Percentiles rank a stretch among this genome's conserved stretches.
Evolutionary conservation across 2,113 vertebrate genomes (phyloP).

Genomic region (Oncorhynchus mykiss): DNA sequence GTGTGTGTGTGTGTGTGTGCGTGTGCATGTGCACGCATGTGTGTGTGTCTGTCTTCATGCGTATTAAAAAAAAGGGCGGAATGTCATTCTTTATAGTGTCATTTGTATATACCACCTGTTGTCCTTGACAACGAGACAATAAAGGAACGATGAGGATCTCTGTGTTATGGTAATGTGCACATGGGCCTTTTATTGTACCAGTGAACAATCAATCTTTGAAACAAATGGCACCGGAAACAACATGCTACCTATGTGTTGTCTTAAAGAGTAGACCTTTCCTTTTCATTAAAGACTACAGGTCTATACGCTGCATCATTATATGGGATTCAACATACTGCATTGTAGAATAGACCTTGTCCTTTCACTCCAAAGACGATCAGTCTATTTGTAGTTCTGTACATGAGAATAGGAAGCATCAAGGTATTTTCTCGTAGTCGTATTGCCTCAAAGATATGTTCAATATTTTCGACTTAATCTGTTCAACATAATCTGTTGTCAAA

Average conservation of each 20-base stretch:
- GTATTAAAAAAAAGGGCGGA: constrained; percentile 29
- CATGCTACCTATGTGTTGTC: constrained; percentile 52
- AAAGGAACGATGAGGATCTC: constrained; percentile 55
- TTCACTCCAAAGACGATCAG: too few species aligned
- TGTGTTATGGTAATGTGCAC: constrained; percentile 49
- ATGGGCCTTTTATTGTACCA: constrained; percentile 51
- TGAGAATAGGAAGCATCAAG: too few species aligned
- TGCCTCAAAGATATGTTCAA: too few species aligned
- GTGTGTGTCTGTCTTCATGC: neutral
- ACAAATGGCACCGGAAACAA: constrained; percentile 61
- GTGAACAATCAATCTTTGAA: constrained; percentile 64
- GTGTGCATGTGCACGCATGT: neutral
- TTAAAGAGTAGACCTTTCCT: constrained; percentile 50
- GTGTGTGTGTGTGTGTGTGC: too few species aligned
- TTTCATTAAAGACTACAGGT: constrained; percentile 15
- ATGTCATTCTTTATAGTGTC: constrained; percentile 32
- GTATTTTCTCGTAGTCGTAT: too few species aligned
- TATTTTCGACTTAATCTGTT: too few species aligned
- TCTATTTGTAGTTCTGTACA: too few species aligned
- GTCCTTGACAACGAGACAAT: constrained; percentile 57
- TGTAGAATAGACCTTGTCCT: neutral
- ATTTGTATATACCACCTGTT: constrained; percentile 24
- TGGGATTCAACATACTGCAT: neutral
- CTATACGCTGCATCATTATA: too few species aligned
- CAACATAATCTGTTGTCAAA: too few species aligned